A percentile compares a stretch with the other conserved stretches of the same genome.
phyloP scores from a whole-genome alignment of 1,140 invertebrate genomes.

The Drosophila kanapiae region DNA sequence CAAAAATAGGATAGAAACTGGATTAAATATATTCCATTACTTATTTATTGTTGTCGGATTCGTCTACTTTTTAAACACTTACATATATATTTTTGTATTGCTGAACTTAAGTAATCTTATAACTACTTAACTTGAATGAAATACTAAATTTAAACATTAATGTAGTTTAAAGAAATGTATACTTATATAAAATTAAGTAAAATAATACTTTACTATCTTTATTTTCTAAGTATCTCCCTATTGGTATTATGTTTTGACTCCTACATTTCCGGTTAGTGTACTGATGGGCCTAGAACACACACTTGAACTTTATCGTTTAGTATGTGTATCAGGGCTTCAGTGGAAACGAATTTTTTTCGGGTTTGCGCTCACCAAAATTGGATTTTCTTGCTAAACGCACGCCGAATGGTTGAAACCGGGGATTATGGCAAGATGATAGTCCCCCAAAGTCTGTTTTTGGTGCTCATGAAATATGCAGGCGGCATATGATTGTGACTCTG shows the following conservation, averaged over 20 bases:
- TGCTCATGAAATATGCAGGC: conserved; percentile 53
- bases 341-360: conserved; percentile 31
- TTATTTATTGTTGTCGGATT: no score
- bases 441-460: conserved; percentile 47
- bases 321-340: conserved; percentile 22
- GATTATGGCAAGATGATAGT: conserved; percentile 46
- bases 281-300: conserved; percentile 33
- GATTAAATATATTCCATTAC: no score
- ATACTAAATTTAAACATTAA: no score
- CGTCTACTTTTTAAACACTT: no score
- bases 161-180: no score
- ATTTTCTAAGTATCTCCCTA: not conserved
- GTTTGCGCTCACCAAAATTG: conserved; percentile 50
- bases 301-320: conserved; percentile 46
- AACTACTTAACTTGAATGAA: no score
- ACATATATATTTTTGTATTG: no score
- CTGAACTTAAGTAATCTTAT: no score
- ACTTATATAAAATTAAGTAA: no score
- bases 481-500: conserved; percentile 15
- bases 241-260: not conserved
- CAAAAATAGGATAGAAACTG: no score
- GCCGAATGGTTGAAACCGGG: conserved; percentile 26
- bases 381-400: conserved; percentile 49
- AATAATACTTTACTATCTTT: no score
- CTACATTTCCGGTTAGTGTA: not conserved